Base-by-base conservation (phyloP, 2,888 invertebrate species). In the Athripsodes cinereus region DNA sequence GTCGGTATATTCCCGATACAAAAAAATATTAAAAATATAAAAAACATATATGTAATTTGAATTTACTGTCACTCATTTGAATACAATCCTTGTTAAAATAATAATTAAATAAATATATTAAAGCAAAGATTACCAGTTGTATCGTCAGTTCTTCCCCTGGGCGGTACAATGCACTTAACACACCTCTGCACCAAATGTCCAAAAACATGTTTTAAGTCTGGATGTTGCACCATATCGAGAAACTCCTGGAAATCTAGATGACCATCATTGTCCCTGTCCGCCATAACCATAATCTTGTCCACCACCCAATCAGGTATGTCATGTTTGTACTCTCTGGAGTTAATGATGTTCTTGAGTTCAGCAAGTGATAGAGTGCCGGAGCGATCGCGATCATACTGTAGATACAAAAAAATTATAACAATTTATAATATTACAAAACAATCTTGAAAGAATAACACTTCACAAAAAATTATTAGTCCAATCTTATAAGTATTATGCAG, bases 171-270 rank as follows among this genome's bases (percentile, higher is more conserved):
- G 1, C 78, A 75, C 57, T 80, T 79, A 1, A 83, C 77, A 63
- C 83, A 86, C 73, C 81, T 76, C 22, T 81, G 81, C 20, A 86
- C 73, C 65, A 83, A 81, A 59, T 84, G 83, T 1, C 84, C 85
- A 64, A 86, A 86, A 5, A 86, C 74, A n/a, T 81, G 80, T 66
- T 82, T 81, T 64, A 84, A 69, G 57, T 82, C 79, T 0, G 82
- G 82, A 59, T 79, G 70, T 64, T 80, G 75, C 73, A 85, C 82
- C 86, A 89, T 86, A 40, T 82, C 81, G 22, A 87, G 81, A 65
- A 90, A 89, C 74, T 90, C 90, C 19, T 81, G 75, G 67, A 85
- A 87, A 67, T 87, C 85, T 55, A 90, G 73, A 65, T 79, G 81
- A 2, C 87, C 86, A 47, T 87, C 85, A 66, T 81, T 74, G 64